Evolutionary conservation across 2,888 invertebrate species (phyloP).

Genomic region (Neoscelio sp.): DNA sequence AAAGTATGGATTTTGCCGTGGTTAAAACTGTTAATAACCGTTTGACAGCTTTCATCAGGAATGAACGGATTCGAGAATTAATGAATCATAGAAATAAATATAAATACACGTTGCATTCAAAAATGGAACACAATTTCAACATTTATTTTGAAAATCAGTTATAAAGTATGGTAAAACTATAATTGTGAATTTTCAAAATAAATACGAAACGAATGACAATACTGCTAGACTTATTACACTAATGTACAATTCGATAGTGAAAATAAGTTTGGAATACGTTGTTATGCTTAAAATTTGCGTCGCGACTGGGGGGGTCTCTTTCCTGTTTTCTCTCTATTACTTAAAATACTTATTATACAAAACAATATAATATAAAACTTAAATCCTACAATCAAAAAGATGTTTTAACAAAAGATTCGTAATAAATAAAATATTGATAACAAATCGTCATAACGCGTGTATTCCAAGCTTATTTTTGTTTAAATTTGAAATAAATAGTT

Average conservation of each 20-base stretch:
- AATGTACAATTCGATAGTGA: slow-evolving; percentile 8
- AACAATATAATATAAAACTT: slow-evolving; percentile 12
- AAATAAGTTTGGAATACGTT: slow-evolving; percentile 50
- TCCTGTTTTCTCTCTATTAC: too few relatives aligned
- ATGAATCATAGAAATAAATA: slow-evolving; percentile 9
- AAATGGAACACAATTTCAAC: slow-evolving; percentile 7
- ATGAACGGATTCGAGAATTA: neutral
- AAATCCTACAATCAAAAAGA: neutral
- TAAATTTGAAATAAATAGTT: slow-evolving; percentile 27
- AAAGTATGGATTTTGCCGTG: too few relatives aligned
- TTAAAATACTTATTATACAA: slow-evolving; percentile 32
- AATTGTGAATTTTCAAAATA: slow-evolving; percentile 44
- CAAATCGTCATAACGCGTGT: neutral
- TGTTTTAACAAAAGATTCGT: neutral
- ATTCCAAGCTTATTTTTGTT: slow-evolving; percentile 45
- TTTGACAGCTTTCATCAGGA: neutral
- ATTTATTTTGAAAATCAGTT: slow-evolving; percentile 52
- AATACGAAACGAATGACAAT: slow-evolving; percentile 17
- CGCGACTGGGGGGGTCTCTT: neutral
- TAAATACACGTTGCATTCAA: slow-evolving; percentile 15
- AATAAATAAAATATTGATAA: too few relatives aligned
- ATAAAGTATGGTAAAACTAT: slow-evolving; percentile 23
- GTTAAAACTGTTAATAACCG: too few relatives aligned
- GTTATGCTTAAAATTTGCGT: slow-evolving; percentile 2
- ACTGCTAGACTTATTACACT: neutral